phyloP scores from a whole-genome alignment of 2,797 vertebrate species.

The Heteromormyrus szaboi region DNA sequence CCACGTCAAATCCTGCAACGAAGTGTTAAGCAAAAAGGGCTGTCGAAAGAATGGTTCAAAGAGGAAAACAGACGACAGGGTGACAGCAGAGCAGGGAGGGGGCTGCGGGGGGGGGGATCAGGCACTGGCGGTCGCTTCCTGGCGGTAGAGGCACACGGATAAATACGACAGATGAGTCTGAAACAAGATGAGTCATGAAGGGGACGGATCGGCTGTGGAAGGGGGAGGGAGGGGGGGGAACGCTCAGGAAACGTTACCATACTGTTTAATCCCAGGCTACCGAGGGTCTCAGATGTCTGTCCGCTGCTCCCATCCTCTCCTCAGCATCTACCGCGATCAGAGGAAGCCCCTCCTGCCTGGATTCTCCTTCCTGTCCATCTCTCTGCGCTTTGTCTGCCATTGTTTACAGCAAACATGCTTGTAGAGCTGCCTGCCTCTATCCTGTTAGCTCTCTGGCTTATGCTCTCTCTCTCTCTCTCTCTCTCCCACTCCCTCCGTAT shows the following conservation, averaged over 20 bases:
- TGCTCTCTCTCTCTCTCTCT: constrained; percentile 27
- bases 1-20: constrained; percentile 20
- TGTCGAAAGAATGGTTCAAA: constrained; percentile 28
- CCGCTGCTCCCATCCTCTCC: constrained; percentile 63
- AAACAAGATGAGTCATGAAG: constrained; percentile 29
- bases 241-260: constrained; percentile 69
- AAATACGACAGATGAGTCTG: constrained; percentile 19
- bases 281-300: constrained; percentile 61
- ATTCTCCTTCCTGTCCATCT: constrained; percentile 45
- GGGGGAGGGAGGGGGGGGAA: background rate
- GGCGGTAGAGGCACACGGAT: background rate
- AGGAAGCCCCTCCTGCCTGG: constrained; percentile 34
- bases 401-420: constrained; percentile 51
- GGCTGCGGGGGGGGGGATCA: constrained; percentile 12
- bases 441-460: constrained; percentile 20
- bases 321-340: constrained; percentile 43
- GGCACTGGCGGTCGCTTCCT: constrained; percentile 24
- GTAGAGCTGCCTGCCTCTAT: constrained; percentile 36
- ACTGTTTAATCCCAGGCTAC: constrained; percentile 70
- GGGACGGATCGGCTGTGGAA: constrained; percentile 26
- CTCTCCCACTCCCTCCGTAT: constrained; percentile 28
- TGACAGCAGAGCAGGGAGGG: constrained; percentile 5
- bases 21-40: constrained; percentile 16
- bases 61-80: background rate
- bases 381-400: constrained; percentile 53